Conservation (phyloP, 1,140 invertebrate species). For the Carposina sasakii region DNA sequence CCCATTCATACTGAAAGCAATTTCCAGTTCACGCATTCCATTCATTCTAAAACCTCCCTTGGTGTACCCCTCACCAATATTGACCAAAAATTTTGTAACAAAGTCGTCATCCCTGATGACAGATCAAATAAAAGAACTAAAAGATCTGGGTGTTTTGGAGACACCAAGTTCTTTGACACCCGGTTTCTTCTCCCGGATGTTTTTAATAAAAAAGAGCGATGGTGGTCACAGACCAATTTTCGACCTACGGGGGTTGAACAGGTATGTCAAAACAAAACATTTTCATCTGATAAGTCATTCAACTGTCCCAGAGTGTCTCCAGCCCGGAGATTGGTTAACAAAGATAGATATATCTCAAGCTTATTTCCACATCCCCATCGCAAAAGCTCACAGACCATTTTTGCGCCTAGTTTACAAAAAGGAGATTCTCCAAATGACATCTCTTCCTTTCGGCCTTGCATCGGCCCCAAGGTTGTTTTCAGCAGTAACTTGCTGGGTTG, state of each 20-base stretch:
- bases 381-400: conserved; percentile 14
- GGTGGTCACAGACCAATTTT: background rate
- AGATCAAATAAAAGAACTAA: background rate
- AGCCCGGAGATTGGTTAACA: conserved; percentile 12
- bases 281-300: conserved; percentile 30
- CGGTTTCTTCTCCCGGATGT: background rate
- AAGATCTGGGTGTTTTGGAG: background rate
- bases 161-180: background rate
- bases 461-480: background rate
- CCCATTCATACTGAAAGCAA: background rate
- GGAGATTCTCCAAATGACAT: conserved; percentile 1
- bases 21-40: background rate
- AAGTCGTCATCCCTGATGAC: background rate
- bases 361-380: conserved; percentile 48
- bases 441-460: background rate
- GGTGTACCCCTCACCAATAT: background rate
- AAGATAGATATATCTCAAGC: background rate
- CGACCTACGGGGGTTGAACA: conserved; percentile 18
- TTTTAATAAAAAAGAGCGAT: background rate
- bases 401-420: conserved; percentile 11
- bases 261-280: conserved; percentile 16
- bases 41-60: background rate
- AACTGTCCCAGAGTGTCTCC: conserved; percentile 31
- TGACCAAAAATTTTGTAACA: background rate
- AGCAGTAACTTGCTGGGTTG: background rate